Base-by-base conservation (phyloP, 2,888 invertebrate genomes). In the Erannis defoliaria region DNA sequence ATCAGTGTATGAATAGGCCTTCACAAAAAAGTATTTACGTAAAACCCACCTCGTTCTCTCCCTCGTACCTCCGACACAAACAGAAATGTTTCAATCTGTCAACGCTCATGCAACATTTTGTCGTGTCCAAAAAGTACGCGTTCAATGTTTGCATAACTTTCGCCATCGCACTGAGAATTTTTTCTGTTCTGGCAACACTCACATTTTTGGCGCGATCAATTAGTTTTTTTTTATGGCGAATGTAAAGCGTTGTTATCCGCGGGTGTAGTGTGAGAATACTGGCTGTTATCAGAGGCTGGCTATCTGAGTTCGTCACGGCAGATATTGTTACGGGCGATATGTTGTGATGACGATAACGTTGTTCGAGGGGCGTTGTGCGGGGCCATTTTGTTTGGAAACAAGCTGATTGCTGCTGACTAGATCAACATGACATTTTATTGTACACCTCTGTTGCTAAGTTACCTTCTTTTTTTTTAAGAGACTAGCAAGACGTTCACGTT, bases 281-380 rank as follows among this genome's bases (percentile, higher is more conserved):
- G 90, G 63, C 70, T 75, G 85, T 89, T 92, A 91, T 92, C 92
- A 89, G 85, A 83, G 75, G 79, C 80, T 80, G 84, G 84, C 80
- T 90, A 92, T 92, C 89, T 88, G 75, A 81, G 81, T 89, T 89
- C 84, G 92, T 90, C 90, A 92, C 88, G 90, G 82, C 88, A 89
- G 91, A 91, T 85, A 91, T 88, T 87, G 84, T 85, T 80, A 77
- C 77, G 77, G 64, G 45, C 76, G 80, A 76, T 79, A 77, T 54
- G 54, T 79, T 85, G 78, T 86, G 86, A 83, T 84, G 86, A 82
- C 86, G 91, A 90, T 90, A 90, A 82, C 66, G 33, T 19, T 10
- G 51, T 64, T 60, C 72, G 68, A 75, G 74, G 71, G 76, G 76
- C 76, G 76, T 77, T 73, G 46, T 54, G 55, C 46, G 45, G 38